A percentile compares a stretch with the other conserved stretches of the same genome.
Conservation (phyloP, 2,888 invertebrate species). For the Diplazon laetatorius region DNA sequence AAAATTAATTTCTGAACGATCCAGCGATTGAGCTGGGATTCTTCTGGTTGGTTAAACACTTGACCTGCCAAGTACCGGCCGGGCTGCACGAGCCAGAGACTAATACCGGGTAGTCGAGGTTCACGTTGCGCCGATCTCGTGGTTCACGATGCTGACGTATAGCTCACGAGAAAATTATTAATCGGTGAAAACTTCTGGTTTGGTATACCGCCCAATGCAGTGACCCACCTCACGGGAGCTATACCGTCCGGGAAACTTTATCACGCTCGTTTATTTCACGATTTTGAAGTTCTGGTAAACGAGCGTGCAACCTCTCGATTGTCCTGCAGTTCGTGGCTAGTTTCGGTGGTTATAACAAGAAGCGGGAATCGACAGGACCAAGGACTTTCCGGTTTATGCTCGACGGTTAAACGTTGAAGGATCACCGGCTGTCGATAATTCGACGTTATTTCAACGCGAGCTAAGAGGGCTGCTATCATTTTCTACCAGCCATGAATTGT, state of each 20-base stretch:
- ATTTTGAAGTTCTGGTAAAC: conserved; percentile 7
- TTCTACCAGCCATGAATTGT: conserved; percentile 18
- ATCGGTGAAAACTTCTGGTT: conserved; percentile 28
- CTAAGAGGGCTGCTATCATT: neutral
- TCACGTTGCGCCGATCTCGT: conserved; percentile 8
- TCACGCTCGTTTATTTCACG: conserved; percentile 32
- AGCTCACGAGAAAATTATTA: conserved; percentile 31
- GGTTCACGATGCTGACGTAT: conserved; percentile 15
- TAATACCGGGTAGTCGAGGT: conserved; percentile 4
- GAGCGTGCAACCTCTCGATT: conserved; percentile 26
- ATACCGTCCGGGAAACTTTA: conserved; percentile 24
- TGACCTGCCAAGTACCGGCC: neutral
- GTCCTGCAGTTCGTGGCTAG: conserved; percentile 1
- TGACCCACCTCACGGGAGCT: conserved; percentile 5
- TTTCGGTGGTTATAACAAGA: neutral
- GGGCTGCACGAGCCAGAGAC: conserved; percentile 7
- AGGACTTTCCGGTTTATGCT: conserved; percentile 4
- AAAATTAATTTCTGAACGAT: conserved; percentile 2
- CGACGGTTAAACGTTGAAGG: neutral
- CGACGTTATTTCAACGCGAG: conserved; percentile 8
- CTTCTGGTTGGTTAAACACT: neutral
- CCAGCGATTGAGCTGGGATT: conserved; percentile 8
- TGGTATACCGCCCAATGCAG: conserved; percentile 6
- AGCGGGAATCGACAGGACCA: neutral
- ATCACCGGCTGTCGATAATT: neutral